phyloP scores from a whole-genome alignment of 1,140 invertebrate species.

The Stratiolaelaps scimitus region DNA sequence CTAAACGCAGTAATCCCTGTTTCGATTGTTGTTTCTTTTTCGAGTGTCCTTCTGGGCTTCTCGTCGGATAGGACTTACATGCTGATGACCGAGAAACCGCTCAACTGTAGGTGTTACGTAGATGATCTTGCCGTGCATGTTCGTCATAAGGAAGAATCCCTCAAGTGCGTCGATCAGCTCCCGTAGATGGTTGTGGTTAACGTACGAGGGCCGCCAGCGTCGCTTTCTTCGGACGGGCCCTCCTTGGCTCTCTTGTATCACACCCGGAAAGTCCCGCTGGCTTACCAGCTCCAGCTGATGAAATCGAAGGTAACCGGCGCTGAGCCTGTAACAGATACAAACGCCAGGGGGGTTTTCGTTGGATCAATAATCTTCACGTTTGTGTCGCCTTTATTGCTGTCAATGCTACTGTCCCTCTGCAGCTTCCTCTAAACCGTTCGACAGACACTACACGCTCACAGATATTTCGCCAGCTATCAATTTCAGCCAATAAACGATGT shows the following conservation, averaged over 20 bases:
- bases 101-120: constrained; percentile 71
- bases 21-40: no score
- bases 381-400: no score
- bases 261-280: neutral
- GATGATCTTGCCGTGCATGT: constrained; percentile 68
- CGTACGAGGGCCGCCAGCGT: constrained; percentile 33
- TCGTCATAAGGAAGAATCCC: constrained; percentile 63
- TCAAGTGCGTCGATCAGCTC: constrained; percentile 42
- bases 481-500: no score
- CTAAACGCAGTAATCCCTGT: no score
- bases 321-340: constrained; percentile 49
- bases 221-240: constrained; percentile 32
- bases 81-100: constrained; percentile 63
- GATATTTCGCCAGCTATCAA: no score
- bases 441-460: no score
- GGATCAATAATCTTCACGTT: no score
- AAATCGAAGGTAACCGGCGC: constrained; percentile 58
- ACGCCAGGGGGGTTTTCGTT: no score
- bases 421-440: no score
- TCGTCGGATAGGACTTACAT: constrained; percentile 48
- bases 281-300: constrained; percentile 48
- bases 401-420: no score
- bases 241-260: constrained; percentile 33
- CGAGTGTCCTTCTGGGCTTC: no score
- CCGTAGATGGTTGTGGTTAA: constrained; percentile 35